Evolutionary conservation across 1,140 invertebrate species (phyloP).

Genomic region (Lepidotrigona ventralis): DNA sequence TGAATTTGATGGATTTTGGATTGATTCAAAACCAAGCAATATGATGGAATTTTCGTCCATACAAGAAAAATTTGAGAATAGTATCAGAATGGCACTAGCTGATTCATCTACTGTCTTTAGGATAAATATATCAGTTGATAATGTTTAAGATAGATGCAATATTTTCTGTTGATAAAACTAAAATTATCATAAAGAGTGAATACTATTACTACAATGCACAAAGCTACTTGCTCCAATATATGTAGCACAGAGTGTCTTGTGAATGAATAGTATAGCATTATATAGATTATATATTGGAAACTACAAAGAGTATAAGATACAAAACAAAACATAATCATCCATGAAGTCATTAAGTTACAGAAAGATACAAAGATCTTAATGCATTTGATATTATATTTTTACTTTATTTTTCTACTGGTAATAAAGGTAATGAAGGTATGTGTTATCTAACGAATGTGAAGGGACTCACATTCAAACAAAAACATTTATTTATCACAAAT

Average conservation of each 20-base stretch:
- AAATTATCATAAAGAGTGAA: slow-evolving; percentile 45
- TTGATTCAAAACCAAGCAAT: slow-evolving; percentile 92
- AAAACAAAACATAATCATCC: slow-evolving; percentile 1
- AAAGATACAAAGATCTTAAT: slow-evolving; percentile 11
- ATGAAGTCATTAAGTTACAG: slow-evolving; percentile 24
- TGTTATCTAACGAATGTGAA: slow-evolving; percentile 12
- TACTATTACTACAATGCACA: slow-evolving; percentile 26
- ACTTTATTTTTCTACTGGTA: slow-evolving; percentile 37
- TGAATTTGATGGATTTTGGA: slow-evolving; percentile 96
- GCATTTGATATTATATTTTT: slow-evolving; percentile 40
- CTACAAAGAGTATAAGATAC: not conserved
- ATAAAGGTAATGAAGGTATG: slow-evolving; percentile 23
- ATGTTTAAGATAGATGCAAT: slow-evolving; percentile 75
- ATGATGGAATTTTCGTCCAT: slow-evolving; percentile 97
- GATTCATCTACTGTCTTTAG: slow-evolving; percentile 85
- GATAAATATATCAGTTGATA: slow-evolving; percentile 87
- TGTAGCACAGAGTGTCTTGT: slow-evolving; percentile 49
- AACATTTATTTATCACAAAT: slow-evolving; percentile 12
- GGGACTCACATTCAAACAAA: slow-evolving; percentile 13
- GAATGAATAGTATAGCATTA: slow-evolving; percentile 51
- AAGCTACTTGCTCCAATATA: slow-evolving; percentile 49
- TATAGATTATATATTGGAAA: slow-evolving; percentile 9
- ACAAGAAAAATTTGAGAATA: slow-evolving; percentile 90
- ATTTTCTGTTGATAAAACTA: slow-evolving; percentile 61
- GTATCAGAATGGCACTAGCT: slow-evolving; percentile 83